phyloP scores from a whole-genome alignment of 2,797 vertebrate genomes.

The Enteromius trimaculatus region DNA sequence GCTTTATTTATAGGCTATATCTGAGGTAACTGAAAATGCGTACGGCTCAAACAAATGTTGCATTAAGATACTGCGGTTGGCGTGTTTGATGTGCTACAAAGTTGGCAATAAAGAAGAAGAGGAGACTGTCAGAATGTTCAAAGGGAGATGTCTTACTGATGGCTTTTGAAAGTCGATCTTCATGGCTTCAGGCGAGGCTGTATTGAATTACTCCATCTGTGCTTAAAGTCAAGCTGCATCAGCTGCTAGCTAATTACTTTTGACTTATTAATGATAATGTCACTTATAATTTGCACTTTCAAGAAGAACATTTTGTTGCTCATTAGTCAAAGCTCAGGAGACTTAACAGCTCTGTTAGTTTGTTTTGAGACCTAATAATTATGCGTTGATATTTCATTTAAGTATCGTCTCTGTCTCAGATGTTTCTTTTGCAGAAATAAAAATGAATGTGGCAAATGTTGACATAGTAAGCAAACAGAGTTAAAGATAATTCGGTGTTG shows the following conservation, averaged over 20 bases:
- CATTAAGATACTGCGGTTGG: slow-evolving; percentile 52
- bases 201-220: slow-evolving; percentile 25
- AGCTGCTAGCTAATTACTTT: slow-evolving; percentile 23
- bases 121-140: slow-evolving; percentile 38
- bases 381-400: neutral
- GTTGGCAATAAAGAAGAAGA: slow-evolving; percentile 31
- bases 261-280: slow-evolving; percentile 32
- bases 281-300: slow-evolving; percentile 19
- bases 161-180: slow-evolving; percentile 47
- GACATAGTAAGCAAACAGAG: neutral
- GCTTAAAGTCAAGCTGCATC: slow-evolving; percentile 33
- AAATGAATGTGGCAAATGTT: neutral
- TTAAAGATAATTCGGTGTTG: neutral
- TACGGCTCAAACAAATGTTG: slow-evolving; percentile 60
- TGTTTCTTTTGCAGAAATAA: neutral
- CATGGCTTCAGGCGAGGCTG: slow-evolving; percentile 14
- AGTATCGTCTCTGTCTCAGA: neutral
- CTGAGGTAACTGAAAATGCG: slow-evolving; percentile 57
- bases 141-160: slow-evolving; percentile 31
- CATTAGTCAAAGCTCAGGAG: slow-evolving; percentile 12
- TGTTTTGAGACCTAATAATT: neutral
- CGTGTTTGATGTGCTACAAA: slow-evolving; percentile 50
- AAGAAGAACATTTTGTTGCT: slow-evolving; percentile 1
- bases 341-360: neutral
- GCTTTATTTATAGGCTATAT: slow-evolving; percentile 55